Conservation (phyloP, 1,140 invertebrate species). For the Sarcophaga bullata region DNA sequence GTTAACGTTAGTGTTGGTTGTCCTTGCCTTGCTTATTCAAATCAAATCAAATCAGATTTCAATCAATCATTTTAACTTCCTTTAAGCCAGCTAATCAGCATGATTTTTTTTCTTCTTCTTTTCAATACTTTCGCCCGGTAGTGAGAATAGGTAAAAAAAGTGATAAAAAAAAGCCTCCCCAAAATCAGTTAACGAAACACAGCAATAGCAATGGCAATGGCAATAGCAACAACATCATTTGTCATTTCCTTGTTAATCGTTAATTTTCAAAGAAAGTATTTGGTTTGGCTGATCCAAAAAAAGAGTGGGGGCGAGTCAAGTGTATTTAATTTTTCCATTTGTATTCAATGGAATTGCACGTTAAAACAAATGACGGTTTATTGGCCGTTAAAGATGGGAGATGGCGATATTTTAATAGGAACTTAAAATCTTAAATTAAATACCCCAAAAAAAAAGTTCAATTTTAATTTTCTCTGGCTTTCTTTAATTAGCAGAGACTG, state of each 20-base stretch:
- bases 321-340: neutral
- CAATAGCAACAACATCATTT: constrained; percentile 30
- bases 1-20: neutral
- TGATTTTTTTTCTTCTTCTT: neutral
- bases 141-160: too few relatives aligned
- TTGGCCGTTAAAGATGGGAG: too few relatives aligned
- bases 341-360: neutral
- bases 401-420: too few relatives aligned
- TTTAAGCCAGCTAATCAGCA: constrained; percentile 37
- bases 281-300: neutral
- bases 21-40: neutral
- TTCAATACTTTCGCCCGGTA: neutral
- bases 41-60: constrained; percentile 41
- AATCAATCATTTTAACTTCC: constrained; percentile 38
- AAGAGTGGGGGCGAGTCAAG: neutral
- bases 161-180: neutral
- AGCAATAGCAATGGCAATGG: neutral
- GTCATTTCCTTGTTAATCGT: constrained; percentile 39
- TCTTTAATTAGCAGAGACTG: too few relatives aligned
- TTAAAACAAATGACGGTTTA: neutral
- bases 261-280: constrained; percentile 33
- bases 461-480: too few relatives aligned
- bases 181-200: neutral
- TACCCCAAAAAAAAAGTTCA: too few relatives aligned
- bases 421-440: too few relatives aligned